A percentile compares a stretch with the other conserved stretches of the same genome.
Evolutionary conservation across 2,113 vertebrate species (phyloP).

Genomic region (Hydropotes inermis): DNA sequence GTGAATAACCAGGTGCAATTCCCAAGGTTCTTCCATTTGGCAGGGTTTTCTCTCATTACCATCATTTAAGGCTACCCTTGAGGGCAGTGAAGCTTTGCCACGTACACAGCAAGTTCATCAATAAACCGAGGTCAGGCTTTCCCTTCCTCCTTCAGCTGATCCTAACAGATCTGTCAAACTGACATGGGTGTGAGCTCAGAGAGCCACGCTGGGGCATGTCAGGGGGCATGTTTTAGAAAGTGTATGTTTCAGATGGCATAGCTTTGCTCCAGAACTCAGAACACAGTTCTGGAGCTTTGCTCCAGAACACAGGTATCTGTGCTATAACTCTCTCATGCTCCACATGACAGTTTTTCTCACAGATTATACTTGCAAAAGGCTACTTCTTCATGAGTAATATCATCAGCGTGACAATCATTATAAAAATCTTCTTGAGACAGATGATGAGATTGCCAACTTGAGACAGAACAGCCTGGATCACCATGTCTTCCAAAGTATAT

Average conservation of each 20-base stretch:
- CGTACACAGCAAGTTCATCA: not conserved
- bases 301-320: not conserved
- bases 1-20: not conserved
- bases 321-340: not conserved
- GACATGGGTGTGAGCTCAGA: not conserved
- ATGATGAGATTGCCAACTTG: not conserved
- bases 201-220: not conserved
- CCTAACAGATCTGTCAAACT: not conserved
- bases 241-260: not conserved
- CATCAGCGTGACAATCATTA: not conserved
- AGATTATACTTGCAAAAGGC: not conserved
- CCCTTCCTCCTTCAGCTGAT: not conserved
- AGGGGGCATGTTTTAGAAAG: not conserved
- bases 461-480: not conserved
- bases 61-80: not conserved
- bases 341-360: not conserved
- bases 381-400: not conserved
- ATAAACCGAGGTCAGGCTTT: not conserved
- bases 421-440: not conserved
- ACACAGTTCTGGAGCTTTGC: too few relatives aligned
- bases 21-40: not conserved
- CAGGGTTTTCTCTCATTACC: not conserved
- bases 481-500: not conserved
- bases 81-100: not conserved
- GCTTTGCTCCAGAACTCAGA: not conserved